A percentile compares a stretch with the other conserved stretches of the same genome.
Evolutionary conservation across 1,140 invertebrate genomes (phyloP).

Genomic region (Brachionus plicatilis): DNA sequence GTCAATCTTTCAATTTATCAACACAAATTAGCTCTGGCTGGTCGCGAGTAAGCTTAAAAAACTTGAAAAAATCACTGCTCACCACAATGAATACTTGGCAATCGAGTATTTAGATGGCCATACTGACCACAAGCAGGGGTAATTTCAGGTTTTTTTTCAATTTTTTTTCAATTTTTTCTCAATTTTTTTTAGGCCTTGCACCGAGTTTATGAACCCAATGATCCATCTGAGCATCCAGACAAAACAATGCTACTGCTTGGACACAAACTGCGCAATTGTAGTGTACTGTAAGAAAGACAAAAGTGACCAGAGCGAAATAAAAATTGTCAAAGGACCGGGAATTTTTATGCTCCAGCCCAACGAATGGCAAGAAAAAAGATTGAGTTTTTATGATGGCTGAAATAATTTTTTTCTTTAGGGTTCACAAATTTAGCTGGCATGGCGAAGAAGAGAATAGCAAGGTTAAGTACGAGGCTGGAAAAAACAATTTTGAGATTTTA

Average conservation of each 20-base stretch:
- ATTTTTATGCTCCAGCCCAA: conserved; percentile 48
- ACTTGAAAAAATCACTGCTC: conserved; percentile 15
- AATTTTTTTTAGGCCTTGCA: neutral
- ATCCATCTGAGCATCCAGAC: neutral
- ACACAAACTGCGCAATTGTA: conserved; percentile 20
- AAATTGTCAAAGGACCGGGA: conserved; percentile 48
- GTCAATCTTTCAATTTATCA: too few relatives aligned
- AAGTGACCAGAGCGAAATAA: conserved; percentile 41
- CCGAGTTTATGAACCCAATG: neutral
- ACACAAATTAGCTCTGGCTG: conserved; percentile 12
- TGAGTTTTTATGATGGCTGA: neutral
- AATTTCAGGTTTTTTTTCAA: neutral
- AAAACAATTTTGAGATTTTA: conserved; percentile 46
- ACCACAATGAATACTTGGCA: conserved; percentile 45
- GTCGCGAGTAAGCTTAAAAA: neutral
- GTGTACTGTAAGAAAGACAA: neutral
- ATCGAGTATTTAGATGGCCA: conserved; percentile 47
- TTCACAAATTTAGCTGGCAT: conserved; percentile 52
- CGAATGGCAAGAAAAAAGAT: conserved; percentile 47
- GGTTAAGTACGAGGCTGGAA: conserved; percentile 45
- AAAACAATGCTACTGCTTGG: conserved; percentile 15
- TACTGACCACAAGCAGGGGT: conserved; percentile 50
- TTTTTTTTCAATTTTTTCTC: neutral
- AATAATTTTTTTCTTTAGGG: conserved; percentile 42
- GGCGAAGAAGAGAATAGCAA: conserved; percentile 50